Evolutionary conservation across 1,140 invertebrate genomes (phyloP).

Genomic region (Gryon sp.): DNA sequence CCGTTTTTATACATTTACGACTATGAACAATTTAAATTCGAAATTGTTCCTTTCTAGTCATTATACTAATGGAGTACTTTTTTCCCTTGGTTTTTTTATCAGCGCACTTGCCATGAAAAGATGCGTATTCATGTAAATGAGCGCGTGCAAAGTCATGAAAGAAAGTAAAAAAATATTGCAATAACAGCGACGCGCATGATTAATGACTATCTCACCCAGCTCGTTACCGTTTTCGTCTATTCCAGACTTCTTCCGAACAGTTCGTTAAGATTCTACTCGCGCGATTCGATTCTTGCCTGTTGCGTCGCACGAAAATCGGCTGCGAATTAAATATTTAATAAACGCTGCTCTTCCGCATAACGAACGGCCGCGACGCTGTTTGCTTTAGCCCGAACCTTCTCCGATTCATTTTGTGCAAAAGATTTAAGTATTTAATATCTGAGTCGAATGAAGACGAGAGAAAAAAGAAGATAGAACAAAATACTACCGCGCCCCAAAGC

Average conservation of each 20-base stretch:
- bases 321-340: slow-evolving; percentile 62
- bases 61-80: slow-evolving; percentile 62
- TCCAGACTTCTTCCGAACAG: background rate
- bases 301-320: slow-evolving; percentile 51
- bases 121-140: slow-evolving; percentile 63
- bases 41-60: slow-evolving; percentile 46
- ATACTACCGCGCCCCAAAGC: slow-evolving; percentile 35
- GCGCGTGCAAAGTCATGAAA: slow-evolving; percentile 36
- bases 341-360: slow-evolving; percentile 28
- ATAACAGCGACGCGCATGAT: slow-evolving; percentile 55
- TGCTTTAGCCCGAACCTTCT: slow-evolving; percentile 1
- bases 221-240: slow-evolving; percentile 44
- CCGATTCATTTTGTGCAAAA: slow-evolving; percentile 53
- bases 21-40: slow-evolving; percentile 27
- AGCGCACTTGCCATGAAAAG: slow-evolving; percentile 45
- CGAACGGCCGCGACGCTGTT: slow-evolving; percentile 18
- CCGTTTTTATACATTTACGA: slow-evolving; percentile 2
- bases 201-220: slow-evolving; percentile 55
- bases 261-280: slow-evolving; percentile 43
- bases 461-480: too few relatives aligned
- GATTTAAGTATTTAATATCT: slow-evolving; percentile 76
- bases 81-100: slow-evolving; percentile 50
- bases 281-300: slow-evolving; percentile 50
- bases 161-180: slow-evolving; percentile 37
- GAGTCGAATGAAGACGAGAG: slow-evolving; percentile 15